Evolutionary conservation across 2,888 invertebrate species (phyloP).

Genomic region (Ypsolopha sequella): DNA sequence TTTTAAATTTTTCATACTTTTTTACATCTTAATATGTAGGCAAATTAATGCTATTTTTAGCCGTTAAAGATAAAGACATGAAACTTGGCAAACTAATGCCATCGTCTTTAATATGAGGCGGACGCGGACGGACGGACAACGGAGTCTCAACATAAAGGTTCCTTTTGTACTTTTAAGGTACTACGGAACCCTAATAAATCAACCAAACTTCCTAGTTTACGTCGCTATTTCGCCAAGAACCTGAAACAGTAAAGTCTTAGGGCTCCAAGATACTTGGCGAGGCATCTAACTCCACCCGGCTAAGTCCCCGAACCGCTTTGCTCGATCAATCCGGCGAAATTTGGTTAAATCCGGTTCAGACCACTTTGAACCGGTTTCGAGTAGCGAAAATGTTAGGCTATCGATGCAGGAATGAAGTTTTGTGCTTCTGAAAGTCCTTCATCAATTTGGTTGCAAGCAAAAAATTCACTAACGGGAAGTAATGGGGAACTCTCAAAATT

Average conservation of each 20-base stretch:
- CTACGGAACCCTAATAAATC: no score
- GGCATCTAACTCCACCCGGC: not conserved
- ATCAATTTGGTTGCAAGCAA: not conserved
- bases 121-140: not conserved
- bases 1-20: no score
- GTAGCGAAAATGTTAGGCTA: not conserved
- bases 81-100: no score
- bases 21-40: no score
- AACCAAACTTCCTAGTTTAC: no score
- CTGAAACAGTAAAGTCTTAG: no score
- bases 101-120: no score
- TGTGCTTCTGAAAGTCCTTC: not conserved
- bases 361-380: constrained; percentile 2
- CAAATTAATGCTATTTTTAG: no score
- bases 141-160: not conserved
- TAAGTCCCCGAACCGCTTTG: constrained; percentile 1
- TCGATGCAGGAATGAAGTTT: not conserved
- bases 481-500: not conserved
- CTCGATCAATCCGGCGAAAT: not conserved
- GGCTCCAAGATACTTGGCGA: not conserved
- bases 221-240: no score
- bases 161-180: no score
- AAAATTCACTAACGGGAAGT: not conserved
- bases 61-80: no score
- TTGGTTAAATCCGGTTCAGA: not conserved